Base-by-base conservation (phyloP, 2,797 vertebrate species). In the Cirrhinus molitorella region DNA sequence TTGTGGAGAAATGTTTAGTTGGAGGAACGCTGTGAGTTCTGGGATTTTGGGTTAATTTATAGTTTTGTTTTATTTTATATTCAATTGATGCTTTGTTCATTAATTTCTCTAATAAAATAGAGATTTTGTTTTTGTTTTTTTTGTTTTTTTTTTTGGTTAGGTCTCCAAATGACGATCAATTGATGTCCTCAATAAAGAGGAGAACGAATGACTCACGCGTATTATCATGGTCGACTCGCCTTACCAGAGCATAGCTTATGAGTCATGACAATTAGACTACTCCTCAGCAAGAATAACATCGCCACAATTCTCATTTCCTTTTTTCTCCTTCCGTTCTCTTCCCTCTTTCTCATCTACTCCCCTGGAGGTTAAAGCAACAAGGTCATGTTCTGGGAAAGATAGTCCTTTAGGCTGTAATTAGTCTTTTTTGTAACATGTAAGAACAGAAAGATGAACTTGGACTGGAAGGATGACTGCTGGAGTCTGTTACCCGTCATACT, bases 331-430 rank as follows among this genome's bases (percentile, higher is more conserved):
- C 37, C 63, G 19, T 91, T 88, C 57, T 84, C 85, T 55, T 80
- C 43, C 53, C 16, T 59, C 61, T 82, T 63, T 63, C 63, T 81
- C 43, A 73, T 75, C 19, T 11, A 71, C 47, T 86, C 57, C 77
- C 83, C 76, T 78, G 43, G 83, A 83, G 79, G 55, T 51, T 79
- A 43, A 55, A 88, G 87, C 89, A 88, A 91, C 91, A 82, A 94
- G 92, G 93, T 95, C 92, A 94, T 90, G 91, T 94, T 95, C 93
- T 92, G 85, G 85, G 83, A 93, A 95, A 90, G 89, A 93, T 90
- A 88, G 92, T 93, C 92, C 93, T 92, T 83, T 90, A 87, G 92
- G 93, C 91, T 93, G 89, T 93, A 95, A 95, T 96, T 96, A 96
- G 92, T 93, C 90, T 93, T 92, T n/a, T 63, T 93, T 89, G 71